A percentile compares a stretch with the other conserved stretches of the same genome.
phyloP scores from a whole-genome alignment of 2,113 vertebrate genomes.

The Xyliphius kryptos region DNA sequence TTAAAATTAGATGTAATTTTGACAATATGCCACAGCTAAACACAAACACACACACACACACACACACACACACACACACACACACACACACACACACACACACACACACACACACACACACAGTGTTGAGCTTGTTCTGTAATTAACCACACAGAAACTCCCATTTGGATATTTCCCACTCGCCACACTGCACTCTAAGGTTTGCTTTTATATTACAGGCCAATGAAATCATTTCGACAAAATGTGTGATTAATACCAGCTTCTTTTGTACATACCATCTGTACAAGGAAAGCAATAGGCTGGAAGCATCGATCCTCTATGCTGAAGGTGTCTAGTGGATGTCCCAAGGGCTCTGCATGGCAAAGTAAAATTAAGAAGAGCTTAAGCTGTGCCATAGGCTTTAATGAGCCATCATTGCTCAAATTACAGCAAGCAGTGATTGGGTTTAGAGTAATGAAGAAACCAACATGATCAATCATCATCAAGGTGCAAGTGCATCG shows the following conservation, averaged over 20 bases:
- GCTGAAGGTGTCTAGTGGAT: conserved; percentile 37
- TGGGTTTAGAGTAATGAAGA: conserved; percentile 99
- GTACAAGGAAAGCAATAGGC: conserved; percentile 47
- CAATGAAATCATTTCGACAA: conserved; percentile 17
- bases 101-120: conserved; percentile 37
- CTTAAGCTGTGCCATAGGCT: conserved; percentile 92
- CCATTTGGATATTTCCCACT: conserved; percentile 25
- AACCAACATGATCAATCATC: conserved; percentile 98
- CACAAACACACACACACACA: conserved; percentile 33
- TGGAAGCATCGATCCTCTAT: conserved; percentile 60
- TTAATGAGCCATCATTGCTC: conserved; percentile 99
- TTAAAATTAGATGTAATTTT: conserved; percentile 45
- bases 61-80: conserved; percentile 43
- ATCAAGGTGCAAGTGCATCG: conserved; percentile 82
- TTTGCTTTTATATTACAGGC: conserved; percentile 21
- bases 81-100: conserved; percentile 44
- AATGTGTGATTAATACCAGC: conserved; percentile 5
- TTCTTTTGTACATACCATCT: conserved; percentile 38
- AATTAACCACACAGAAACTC: conserved; percentile 37
- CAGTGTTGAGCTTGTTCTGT: conserved; percentile 27
- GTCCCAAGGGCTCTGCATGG: conserved; percentile 67
- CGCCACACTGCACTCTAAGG: conserved; percentile 10
- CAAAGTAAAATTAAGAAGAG: conserved; percentile 81
- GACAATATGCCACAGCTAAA: conserved; percentile 49
- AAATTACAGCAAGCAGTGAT: conserved; percentile 97